Percentiles rank a stretch among this genome's conserved stretches.
Conservation (phyloP, 2,888 invertebrate species). For the Mimachlamys varia region DNA sequence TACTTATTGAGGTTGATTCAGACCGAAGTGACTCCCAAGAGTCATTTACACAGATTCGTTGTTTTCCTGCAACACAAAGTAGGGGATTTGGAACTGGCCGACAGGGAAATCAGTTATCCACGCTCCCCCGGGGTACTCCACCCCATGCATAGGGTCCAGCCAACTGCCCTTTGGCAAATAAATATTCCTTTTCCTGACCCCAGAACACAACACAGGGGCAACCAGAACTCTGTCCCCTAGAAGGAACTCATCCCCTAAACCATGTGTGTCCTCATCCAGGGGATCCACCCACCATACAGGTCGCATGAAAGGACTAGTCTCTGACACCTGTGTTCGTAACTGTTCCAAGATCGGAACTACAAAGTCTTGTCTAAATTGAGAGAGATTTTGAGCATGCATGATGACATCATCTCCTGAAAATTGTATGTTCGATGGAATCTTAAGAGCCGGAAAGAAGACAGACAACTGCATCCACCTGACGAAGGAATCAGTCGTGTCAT, state of each 20-base stretch:
- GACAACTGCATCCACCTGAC: constrained; percentile 93
- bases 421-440: constrained; percentile 87
- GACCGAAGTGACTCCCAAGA: background rate
- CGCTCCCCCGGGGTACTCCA: constrained; percentile 50
- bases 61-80: constrained; percentile 49
- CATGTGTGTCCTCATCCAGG: constrained; percentile 46
- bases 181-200: constrained; percentile 61
- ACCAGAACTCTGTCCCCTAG: constrained; percentile 65
- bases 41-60: background rate
- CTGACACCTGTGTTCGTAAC: constrained; percentile 84
- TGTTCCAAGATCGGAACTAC: constrained; percentile 90
- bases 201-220: constrained; percentile 68
- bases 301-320: constrained; percentile 84
- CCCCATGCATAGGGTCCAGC: constrained; percentile 48
- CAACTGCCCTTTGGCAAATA: constrained; percentile 63
- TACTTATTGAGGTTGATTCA: background rate
- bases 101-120: constrained; percentile 60
- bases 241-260: constrained; percentile 66
- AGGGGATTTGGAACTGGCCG: constrained; percentile 55
- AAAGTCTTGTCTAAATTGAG: constrained; percentile 48
- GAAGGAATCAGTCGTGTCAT: constrained; percentile 81
- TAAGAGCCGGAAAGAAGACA: constrained; percentile 94
- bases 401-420: constrained; percentile 87
- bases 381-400: constrained; percentile 52
- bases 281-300: constrained; percentile 69